Evolutionary conservation across 2,888 invertebrate genomes (phyloP), one percentile per base, ranked within the genome.

Genomic region (Pterostichus madidus): DNA sequence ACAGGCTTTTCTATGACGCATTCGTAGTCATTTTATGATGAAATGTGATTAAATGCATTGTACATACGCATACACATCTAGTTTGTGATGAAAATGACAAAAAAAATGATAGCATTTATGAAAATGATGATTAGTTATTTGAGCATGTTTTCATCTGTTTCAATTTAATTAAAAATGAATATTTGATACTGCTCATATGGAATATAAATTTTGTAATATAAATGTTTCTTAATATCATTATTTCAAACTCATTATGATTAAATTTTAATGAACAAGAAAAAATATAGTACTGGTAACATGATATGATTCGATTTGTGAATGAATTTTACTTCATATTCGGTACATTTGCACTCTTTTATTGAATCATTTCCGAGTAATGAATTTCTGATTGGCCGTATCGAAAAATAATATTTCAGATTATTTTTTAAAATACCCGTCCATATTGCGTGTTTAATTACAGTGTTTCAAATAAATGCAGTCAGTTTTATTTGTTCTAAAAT

Each of bases 31-130:
- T 75, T 75, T 81, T 75, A 81, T 75, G 81, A 75, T 81, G 81
- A 81, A 81, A 81, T 81, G 81, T 81, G 81, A 81, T 81, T 81
- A 81, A 81, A 81, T 75, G 81, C 61, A 81, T 56, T 56, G 77
- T 77, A 77, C 56, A 77, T 77, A 73, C 73, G 73, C 49, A 15
- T 39, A 44, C 46, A n/a, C 31, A 46, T 73, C 73, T 46, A 73
- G 46, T 46, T 11, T 7, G 10, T 11, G 31, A 64, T 13, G 5
- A 7, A 64, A 13, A 32, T 13, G 32, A 35, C 32, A 24, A 64
- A 64, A 64, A 64, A 64, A 59, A 31, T 13, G 11, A 32, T n/a
- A 32, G 64, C 35, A 35, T 64, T 64, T 13, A 64, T 64, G 32
- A 32, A 64, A 35, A 64, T 64, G n/a, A 39, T 64, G 32, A 64